These are phyloP conservation scores for Sus scrofa DNA, from an alignment of 2,113 vertebrate genomes.

Conservation along the genomic window DNA sequence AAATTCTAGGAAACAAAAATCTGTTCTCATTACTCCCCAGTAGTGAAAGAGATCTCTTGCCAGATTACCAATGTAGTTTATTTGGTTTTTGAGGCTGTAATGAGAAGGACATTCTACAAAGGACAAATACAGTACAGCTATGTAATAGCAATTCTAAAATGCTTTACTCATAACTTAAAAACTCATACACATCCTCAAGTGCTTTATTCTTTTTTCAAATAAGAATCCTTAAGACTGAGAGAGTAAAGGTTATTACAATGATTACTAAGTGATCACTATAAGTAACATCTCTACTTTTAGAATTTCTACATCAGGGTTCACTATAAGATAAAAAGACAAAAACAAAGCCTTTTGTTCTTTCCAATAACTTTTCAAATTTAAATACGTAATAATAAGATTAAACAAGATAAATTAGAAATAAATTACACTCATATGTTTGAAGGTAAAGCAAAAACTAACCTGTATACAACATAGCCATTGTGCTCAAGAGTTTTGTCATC, in stretches of 20 bases:
- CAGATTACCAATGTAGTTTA: not conserved
- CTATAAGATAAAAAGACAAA: slow-evolving; percentile 32
- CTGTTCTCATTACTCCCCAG: not conserved
- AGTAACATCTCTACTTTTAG: not conserved
- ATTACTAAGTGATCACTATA: not conserved
- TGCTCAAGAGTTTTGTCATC: not conserved
- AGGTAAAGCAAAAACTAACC: not conserved
- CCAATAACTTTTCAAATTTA: not conserved
- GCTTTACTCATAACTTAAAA: slow-evolving; percentile 25
- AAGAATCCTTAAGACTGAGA: not conserved
- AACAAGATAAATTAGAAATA: slow-evolving; percentile 16
- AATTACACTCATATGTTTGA: not conserved
- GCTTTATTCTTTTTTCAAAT: slow-evolving; percentile 15
- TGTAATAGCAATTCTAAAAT: not conserved
- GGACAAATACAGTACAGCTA: not conserved
- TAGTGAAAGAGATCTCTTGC: not conserved
- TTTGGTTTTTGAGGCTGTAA: not conserved
- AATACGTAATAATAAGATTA: not conserved
- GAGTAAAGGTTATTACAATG: not conserved
- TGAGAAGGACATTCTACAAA: not conserved
- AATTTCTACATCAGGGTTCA: not conserved
- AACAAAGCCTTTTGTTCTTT: slow-evolving; percentile 3
- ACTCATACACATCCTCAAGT: not conserved
- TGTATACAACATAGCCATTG: not conserved
- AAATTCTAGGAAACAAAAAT: not conserved